A percentile compares a stretch with the other conserved stretches of the same genome.
These are phyloP conservation scores for Lasioglossum pauxillum DNA, from an alignment of 2,888 invertebrate genomes.

Conservation along the genomic window DNA sequence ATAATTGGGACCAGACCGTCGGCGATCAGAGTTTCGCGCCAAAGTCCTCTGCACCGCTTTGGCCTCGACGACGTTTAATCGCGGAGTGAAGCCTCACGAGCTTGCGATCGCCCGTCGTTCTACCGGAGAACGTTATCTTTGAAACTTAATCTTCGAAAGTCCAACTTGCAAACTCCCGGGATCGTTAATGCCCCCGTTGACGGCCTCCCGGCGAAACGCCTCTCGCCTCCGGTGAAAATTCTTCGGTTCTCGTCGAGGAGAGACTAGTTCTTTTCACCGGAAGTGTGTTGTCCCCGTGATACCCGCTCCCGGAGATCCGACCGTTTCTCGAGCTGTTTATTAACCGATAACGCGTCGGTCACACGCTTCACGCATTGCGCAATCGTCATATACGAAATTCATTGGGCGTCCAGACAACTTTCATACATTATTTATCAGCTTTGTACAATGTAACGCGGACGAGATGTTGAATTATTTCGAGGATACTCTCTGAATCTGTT, in stretches of 20 bases:
- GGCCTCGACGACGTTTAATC: slow-evolving; percentile 49
- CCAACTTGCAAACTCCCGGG: background rate
- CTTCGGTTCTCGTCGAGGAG: background rate
- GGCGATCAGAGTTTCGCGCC: slow-evolving; percentile 31
- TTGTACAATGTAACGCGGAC: background rate
- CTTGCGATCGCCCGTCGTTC: slow-evolving; percentile 10
- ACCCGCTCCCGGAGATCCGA: background rate
- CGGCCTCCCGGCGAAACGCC: background rate
- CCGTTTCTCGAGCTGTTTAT: background rate
- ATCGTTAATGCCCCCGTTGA: slow-evolving; percentile 6
- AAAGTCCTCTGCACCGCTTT: slow-evolving; percentile 37
- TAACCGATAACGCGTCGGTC: background rate
- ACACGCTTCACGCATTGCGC: background rate
- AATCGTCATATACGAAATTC: background rate
- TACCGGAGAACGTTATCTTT: slow-evolving; percentile 5
- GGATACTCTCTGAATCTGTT: background rate
- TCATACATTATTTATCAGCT: background rate
- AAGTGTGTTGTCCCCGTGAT: background rate
- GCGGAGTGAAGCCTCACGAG: slow-evolving; percentile 45
- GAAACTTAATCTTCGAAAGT: slow-evolving; percentile 10
- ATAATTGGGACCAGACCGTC: background rate
- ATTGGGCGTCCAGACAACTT: background rate
- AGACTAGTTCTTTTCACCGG: background rate
- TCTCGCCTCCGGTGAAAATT: background rate
- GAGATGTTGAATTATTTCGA: background rate